Conservation (phyloP, 2,113 vertebrate species). For the Cettia cetti region DNA sequence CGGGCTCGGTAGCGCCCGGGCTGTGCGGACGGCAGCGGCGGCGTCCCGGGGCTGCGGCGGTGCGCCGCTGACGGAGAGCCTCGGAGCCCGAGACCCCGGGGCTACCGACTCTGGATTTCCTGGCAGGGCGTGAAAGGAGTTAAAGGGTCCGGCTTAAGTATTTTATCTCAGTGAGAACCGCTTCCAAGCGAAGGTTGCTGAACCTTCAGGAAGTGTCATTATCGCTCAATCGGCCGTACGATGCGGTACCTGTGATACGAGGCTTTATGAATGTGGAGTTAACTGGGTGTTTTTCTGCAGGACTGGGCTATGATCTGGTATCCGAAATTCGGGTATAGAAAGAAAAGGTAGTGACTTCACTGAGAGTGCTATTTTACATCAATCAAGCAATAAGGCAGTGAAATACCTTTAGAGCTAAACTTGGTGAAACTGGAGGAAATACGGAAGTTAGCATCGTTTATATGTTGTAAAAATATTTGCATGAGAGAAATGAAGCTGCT, state of each 20-base stretch:
- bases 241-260: rapidly evolving
- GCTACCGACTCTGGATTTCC: rapidly evolving
- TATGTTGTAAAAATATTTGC: not conserved
- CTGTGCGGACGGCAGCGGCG: not conserved
- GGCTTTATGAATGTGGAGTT: not conserved
- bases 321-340: not conserved
- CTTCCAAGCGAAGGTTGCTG: not conserved
- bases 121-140: rapidly evolving
- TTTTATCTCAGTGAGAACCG: rapidly evolving
- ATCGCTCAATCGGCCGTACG: rapidly evolving
- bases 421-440: not conserved
- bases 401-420: not conserved
- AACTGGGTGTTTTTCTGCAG: rapidly evolving
- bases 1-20: not conserved
- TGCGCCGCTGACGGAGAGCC: not conserved
- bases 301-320: rapidly evolving
- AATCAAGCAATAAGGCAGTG: not conserved
- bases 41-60: not conserved
- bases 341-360: rapidly evolving
- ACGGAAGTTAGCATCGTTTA: not conserved
- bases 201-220: rapidly evolving
- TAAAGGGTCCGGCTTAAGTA: not conserved
- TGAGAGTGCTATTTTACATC: not conserved
- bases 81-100: too few relatives aligned
- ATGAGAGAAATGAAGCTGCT: not conserved